Conservation (phyloP, 2,797 vertebrate species). For the Sus cebifrons region DNA sequence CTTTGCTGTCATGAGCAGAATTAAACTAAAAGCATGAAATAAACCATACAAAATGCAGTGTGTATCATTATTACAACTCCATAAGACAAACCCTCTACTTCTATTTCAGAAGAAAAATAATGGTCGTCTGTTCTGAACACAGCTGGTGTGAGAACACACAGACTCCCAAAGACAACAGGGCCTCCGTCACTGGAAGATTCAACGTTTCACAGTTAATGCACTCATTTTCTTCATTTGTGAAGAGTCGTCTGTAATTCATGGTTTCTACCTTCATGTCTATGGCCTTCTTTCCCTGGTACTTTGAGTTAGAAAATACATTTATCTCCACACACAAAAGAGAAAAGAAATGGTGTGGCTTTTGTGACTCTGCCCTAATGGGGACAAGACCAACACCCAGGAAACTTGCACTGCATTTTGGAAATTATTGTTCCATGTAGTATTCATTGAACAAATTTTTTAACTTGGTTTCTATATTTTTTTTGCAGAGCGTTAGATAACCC, state of each 20-base stretch:
- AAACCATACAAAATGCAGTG: background rate
- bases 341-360: background rate
- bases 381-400: fast-evolving
- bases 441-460: background rate
- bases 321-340: background rate
- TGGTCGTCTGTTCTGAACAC: background rate
- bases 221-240: background rate
- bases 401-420: background rate
- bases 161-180: background rate
- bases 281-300: fast-evolving
- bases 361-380: fast-evolving
- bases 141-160: background rate
- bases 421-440: background rate
- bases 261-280: background rate
- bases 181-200: fast-evolving
- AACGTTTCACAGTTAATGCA: background rate
- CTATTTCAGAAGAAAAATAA: background rate
- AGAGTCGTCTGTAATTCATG: background rate
- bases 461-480: background rate
- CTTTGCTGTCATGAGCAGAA: background rate
- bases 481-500: background rate
- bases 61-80: background rate
- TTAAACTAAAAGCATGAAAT: background rate
- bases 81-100: background rate
- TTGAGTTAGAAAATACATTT: background rate